Evolutionary conservation across 2,888 invertebrate genomes (phyloP).

Genomic region (Ochropleura leucogaster): DNA sequence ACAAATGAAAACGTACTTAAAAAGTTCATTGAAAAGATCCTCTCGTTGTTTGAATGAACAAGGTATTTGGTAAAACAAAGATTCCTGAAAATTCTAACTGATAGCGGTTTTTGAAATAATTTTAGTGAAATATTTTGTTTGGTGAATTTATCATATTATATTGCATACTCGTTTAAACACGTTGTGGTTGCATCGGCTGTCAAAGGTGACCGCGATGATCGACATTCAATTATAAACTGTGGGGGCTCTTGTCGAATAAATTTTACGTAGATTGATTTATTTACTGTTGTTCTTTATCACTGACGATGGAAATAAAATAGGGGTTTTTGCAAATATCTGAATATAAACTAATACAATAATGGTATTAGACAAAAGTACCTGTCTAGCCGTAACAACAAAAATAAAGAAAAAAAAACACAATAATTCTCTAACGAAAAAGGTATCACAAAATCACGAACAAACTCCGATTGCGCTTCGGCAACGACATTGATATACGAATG

Average conservation of each 20-base stretch:
- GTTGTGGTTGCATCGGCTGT: slow-evolving; percentile 34
- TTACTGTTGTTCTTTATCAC: not conserved
- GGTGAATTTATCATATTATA: slow-evolving; percentile 13
- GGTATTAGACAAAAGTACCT: slow-evolving; percentile 15
- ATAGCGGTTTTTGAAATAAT: slow-evolving; percentile 9
- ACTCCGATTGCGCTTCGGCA: slow-evolving; percentile 72
- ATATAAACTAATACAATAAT: not conserved
- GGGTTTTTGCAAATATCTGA: not conserved
- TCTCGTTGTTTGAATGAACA: slow-evolving; percentile 30
- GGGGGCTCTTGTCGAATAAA: slow-evolving; percentile 11
- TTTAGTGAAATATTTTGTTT: slow-evolving; percentile 18
- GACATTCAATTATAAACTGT: slow-evolving; percentile 49
- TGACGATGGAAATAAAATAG: not conserved
- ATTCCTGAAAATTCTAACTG: slow-evolving; percentile 9
- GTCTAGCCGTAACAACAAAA: slow-evolving; percentile 48
- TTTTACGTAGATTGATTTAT: slow-evolving; percentile 18
- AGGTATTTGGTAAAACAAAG: slow-evolving; percentile 18
- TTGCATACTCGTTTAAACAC: slow-evolving; percentile 11
- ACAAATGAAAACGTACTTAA: slow-evolving; percentile 53
- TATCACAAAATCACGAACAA: slow-evolving; percentile 60
- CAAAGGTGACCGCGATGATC: slow-evolving; percentile 42
- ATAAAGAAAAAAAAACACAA: slow-evolving; percentile 31
- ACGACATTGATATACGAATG: slow-evolving; percentile 81
- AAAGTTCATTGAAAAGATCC: slow-evolving; percentile 20
- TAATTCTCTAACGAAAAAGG: slow-evolving; percentile 57